A percentile compares a stretch with the other conserved stretches of the same genome.
phyloP scores from a whole-genome alignment of 2,113 vertebrate species.

The Dicaeum eximium region DNA sequence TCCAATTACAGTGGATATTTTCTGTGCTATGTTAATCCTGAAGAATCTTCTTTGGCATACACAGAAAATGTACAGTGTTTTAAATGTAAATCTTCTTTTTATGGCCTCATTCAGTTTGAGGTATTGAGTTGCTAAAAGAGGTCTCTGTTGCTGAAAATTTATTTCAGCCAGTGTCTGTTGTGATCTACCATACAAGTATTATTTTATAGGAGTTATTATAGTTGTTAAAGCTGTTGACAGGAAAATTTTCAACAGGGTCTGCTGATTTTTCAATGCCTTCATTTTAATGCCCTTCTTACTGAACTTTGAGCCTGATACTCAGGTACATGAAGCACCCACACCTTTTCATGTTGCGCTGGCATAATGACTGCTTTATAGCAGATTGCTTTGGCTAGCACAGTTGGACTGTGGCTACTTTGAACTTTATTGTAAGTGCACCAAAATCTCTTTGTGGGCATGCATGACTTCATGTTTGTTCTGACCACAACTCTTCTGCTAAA shows the following conservation, averaged over 20 bases:
- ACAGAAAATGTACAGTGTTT: not conserved
- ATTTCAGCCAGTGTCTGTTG: not conserved
- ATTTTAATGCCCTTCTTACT: not conserved
- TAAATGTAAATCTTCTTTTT: not conserved
- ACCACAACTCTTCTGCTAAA: not conserved
- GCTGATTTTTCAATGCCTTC: not conserved
- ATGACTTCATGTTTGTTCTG: not conserved
- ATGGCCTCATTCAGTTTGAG: not conserved
- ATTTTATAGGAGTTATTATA: not conserved
- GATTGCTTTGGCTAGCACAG: not conserved
- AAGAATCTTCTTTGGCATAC: not conserved
- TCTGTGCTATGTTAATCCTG: not conserved
- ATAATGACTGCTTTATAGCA: not conserved
- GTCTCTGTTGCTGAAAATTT: not conserved
- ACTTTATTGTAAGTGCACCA: not conserved
- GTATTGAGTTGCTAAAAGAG: not conserved
- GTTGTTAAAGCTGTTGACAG: not conserved
- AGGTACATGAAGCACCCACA: not conserved
- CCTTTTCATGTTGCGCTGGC: not conserved
- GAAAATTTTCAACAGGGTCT: not conserved
- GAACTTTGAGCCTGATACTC: not conserved
- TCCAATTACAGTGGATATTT: not conserved
- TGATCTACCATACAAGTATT: not conserved
- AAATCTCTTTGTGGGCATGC: not conserved
- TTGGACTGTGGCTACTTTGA: not conserved